Percentiles rank a stretch among this genome's conserved stretches.
These are phyloP conservation scores for Coreius guichenoti DNA, from an alignment of 2,797 vertebrate genomes.

Conservation along the genomic window DNA sequence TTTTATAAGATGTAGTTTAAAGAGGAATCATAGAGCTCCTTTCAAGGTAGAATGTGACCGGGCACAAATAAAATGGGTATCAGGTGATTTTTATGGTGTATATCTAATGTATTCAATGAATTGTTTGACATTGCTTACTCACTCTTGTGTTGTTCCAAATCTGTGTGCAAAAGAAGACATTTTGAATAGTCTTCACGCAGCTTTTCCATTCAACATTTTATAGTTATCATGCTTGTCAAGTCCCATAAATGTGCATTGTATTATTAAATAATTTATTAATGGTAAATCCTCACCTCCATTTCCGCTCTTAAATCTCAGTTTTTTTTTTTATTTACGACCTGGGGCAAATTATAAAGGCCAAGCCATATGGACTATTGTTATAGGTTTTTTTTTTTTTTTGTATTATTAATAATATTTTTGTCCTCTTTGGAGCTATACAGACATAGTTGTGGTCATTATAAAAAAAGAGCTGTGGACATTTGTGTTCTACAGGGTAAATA, in stretches of 20 bases:
- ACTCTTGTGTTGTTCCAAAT: not conserved
- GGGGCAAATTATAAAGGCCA: no score
- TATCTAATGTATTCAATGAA: not conserved
- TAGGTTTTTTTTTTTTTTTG: not conserved
- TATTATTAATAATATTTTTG: not conserved
- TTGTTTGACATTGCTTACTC: not conserved
- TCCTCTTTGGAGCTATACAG: not conserved
- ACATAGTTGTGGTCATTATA: not conserved
- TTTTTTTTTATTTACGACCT: not conserved
- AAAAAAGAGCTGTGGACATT: not conserved
- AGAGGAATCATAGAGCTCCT: constrained; percentile 24
- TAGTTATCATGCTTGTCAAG: not conserved
- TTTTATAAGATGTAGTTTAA: constrained; percentile 35
- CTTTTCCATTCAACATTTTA: not conserved
- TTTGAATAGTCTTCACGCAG: not conserved
- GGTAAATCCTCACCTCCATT: no score
- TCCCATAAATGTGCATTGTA: not conserved
- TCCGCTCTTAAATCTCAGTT: not conserved
- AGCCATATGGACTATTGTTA: not conserved
- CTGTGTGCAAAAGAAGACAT: not conserved
- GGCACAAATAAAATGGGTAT: constrained; percentile 3
- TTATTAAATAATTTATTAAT: not conserved
- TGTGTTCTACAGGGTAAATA: not conserved
- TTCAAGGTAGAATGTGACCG: constrained; percentile 25
- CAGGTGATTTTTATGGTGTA: constrained; percentile 10